Conservation (phyloP, 2,888 invertebrate genomes). For the Eucera pruinosa region DNA sequence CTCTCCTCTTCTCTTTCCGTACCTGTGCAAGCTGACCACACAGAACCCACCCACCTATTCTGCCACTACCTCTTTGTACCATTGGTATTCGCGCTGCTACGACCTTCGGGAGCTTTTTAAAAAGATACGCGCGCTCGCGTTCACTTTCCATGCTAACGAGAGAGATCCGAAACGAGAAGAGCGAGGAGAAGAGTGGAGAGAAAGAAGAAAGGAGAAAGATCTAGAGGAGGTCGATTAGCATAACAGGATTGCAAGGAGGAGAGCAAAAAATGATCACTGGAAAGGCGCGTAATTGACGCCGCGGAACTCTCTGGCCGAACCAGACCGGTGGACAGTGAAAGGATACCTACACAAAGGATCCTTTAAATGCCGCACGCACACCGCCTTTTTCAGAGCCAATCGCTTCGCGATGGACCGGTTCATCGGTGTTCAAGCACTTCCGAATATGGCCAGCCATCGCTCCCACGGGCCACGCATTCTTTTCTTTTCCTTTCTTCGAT, state of each 20-base stretch:
- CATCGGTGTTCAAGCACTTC: slow-evolving; percentile 53
- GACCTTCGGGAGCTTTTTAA: not conserved
- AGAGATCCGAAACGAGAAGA: not conserved
- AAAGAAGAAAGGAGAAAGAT: not conserved
- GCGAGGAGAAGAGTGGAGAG: not conserved
- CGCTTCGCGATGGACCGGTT: slow-evolving; percentile 61
- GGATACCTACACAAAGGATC: slow-evolving; percentile 9
- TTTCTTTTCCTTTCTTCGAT: no score
- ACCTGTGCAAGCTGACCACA: no score
- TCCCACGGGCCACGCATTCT: no score
- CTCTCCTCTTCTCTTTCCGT: not conserved
- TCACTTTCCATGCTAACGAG: not conserved
- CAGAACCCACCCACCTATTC: no score
- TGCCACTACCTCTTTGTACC: no score
- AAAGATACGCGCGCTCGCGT: no score
- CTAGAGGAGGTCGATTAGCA: slow-evolving; percentile 5
- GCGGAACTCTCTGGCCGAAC: not conserved
- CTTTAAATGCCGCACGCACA: slow-evolving; percentile 41
- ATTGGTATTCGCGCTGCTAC: not conserved
- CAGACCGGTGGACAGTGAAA: slow-evolving; percentile 25
- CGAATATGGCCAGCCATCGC: slow-evolving; percentile 63
- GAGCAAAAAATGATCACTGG: slow-evolving; percentile 10
- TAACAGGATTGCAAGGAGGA: not conserved
- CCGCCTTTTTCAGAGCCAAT: slow-evolving; percentile 28
- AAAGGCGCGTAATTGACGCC: slow-evolving; percentile 24